A percentile compares a stretch with the other conserved stretches of the same genome.
These are phyloP conservation scores for Eubucco bourcierii DNA, from an alignment of 2,113 vertebrate genomes.

Conservation along the genomic window DNA sequence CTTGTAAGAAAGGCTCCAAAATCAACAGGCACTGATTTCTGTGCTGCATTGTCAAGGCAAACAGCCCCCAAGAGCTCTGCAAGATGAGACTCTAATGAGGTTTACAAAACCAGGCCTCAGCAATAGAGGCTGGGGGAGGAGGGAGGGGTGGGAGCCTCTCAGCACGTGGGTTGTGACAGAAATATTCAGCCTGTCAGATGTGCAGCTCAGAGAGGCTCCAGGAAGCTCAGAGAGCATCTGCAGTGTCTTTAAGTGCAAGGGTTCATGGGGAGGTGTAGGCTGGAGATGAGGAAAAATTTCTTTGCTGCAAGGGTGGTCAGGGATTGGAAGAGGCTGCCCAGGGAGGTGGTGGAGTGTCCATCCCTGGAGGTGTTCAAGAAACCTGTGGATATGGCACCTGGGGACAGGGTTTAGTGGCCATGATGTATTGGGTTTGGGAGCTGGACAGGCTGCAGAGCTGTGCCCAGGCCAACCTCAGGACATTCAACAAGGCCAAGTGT, in stretches of 20 bases:
- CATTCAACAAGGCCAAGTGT: too few species aligned
- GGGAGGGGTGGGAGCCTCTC: background rate
- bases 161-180: background rate
- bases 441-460: too few species aligned
- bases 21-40: conserved; percentile 59
- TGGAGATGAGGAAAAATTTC: too few species aligned
- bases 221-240: background rate
- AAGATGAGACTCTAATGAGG: conserved; percentile 34
- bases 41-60: conserved; percentile 51
- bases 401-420: too few species aligned
- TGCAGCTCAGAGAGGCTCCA: background rate
- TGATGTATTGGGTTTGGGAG: too few species aligned
- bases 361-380: too few species aligned
- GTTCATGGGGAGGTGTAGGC: background rate
- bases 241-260: background rate
- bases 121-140: background rate
- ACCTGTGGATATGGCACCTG: too few species aligned
- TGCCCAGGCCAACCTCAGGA: too few species aligned
- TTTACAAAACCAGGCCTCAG: conserved; percentile 18
- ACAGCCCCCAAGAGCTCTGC: conserved; percentile 30
- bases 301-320: too few species aligned
- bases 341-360: too few species aligned
- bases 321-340: too few species aligned
- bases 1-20: background rate
- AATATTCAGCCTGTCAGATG: background rate